These are phyloP conservation scores for Kryptolebias ocellatus DNA, from an alignment of 2,797 vertebrate species.

Conservation along the genomic window DNA sequence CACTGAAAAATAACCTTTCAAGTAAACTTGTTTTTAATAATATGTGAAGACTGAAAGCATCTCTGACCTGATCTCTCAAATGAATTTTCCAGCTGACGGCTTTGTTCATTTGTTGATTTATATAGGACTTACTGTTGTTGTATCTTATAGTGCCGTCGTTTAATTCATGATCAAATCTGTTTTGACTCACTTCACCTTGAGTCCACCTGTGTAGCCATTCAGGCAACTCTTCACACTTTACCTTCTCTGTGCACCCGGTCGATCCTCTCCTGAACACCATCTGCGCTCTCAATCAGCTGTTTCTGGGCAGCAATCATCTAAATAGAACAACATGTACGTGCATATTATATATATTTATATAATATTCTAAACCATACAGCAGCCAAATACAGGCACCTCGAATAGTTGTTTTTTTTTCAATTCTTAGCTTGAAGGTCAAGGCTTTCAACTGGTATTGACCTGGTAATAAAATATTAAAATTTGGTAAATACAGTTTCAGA, in stretches of 20 bases:
- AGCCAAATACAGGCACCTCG: too few relatives aligned
- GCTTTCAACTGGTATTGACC: too few relatives aligned
- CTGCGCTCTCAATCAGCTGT: slow-evolving; percentile 91
- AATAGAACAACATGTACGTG: slow-evolving; percentile 2
- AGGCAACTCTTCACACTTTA: slow-evolving; percentile 52
- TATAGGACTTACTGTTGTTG: neutral
- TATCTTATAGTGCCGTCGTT: neutral
- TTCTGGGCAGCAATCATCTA: slow-evolving; percentile 96
- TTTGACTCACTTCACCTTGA: neutral
- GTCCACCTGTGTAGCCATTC: neutral
- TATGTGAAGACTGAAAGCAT: too few relatives aligned
- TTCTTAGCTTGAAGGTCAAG: too few relatives aligned
- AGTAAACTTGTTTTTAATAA: neutral
- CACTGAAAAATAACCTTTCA: neutral
- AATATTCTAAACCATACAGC: too few relatives aligned
- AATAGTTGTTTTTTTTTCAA: too few relatives aligned
- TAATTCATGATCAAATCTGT: slow-evolving; percentile 10
- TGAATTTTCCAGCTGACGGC: too few relatives aligned
- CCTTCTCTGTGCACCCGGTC: slow-evolving; percentile 95
- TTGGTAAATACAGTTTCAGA: too few relatives aligned
- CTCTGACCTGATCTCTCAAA: too few relatives aligned
- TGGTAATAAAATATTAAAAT: too few relatives aligned
- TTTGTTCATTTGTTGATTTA: neutral
- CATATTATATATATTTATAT: too few relatives aligned
- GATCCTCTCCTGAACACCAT: slow-evolving; percentile 90